These are phyloP conservation scores for Schrankia costaestrigalis DNA, from an alignment of 2,888 invertebrate genomes.

Conservation along the genomic window DNA sequence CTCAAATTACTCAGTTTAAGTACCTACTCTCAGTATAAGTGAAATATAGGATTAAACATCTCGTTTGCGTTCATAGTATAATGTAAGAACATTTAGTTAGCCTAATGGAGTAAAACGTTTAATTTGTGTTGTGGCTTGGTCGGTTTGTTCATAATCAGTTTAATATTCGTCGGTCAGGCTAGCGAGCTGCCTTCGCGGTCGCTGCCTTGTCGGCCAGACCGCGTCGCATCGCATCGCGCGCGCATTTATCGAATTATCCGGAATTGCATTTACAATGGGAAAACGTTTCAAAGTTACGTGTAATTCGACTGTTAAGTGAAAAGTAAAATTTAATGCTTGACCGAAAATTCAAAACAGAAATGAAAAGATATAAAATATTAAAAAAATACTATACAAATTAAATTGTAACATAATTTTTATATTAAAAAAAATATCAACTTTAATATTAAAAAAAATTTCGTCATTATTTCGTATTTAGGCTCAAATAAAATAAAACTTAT, in stretches of 20 bases:
- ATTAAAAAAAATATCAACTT: no score
- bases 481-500: no score
- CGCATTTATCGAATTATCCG: constrained; percentile 62
- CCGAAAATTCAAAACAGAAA: no score
- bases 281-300: constrained; percentile 24
- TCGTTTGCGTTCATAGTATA: no score
- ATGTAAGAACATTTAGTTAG: constrained; percentile 32
- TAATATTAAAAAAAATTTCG: no score
- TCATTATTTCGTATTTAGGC: no score
- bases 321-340: neutral
- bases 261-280: constrained; percentile 71
- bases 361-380: no score
- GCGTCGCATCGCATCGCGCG: constrained; percentile 29
- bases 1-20: no score
- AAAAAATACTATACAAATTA: no score
- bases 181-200: constrained; percentile 12
- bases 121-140: constrained; percentile 54
- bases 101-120: constrained; percentile 60
- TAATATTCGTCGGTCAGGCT: constrained; percentile 54
- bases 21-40: no score
- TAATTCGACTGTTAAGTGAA: constrained; percentile 8
- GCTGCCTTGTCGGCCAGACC: constrained; percentile 10
- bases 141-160: constrained; percentile 72
- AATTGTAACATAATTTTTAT: no score
- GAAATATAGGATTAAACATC: no score